Evolutionary conservation across 2,888 invertebrate species (phyloP).

Genomic region (Leucophenga maculata): DNA sequence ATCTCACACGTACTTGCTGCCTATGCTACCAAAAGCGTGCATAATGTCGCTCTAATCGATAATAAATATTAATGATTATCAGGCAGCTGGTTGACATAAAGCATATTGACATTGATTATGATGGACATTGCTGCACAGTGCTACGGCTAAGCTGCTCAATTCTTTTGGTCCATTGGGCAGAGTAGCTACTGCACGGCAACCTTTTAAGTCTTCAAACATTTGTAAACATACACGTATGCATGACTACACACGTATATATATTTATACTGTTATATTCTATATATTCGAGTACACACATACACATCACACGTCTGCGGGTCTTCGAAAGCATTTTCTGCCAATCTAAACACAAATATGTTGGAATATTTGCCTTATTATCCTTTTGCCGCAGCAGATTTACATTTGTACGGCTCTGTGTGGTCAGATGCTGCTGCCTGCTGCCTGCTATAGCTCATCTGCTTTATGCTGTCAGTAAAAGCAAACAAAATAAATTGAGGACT

Average conservation of each 20-base stretch:
- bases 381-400: constrained; percentile 2
- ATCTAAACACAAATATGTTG: constrained; percentile 17
- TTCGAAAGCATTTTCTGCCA: constrained; percentile 12
- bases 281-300: too few species aligned
- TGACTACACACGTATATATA: too few species aligned
- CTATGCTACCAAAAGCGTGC: neutral
- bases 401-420: neutral
- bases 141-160: neutral
- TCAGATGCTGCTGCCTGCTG: constrained; percentile 9
- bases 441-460: constrained; percentile 4
- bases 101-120: constrained; percentile 30
- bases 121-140: constrained; percentile 24
- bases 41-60: neutral
- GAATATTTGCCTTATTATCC: constrained; percentile 31
- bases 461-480: constrained; percentile 26
- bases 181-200: neutral
- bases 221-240: too few species aligned
- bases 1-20: neutral
- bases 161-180: neutral
- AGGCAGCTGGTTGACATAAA: neutral
- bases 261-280: too few species aligned
- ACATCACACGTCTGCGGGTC: neutral
- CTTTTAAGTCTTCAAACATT: too few species aligned
- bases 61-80: constrained; percentile 23
- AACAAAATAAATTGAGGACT: constrained; percentile 38